Base-by-base conservation (phyloP, 2,797 vertebrate species). In the Coregonus sp. region DNA sequence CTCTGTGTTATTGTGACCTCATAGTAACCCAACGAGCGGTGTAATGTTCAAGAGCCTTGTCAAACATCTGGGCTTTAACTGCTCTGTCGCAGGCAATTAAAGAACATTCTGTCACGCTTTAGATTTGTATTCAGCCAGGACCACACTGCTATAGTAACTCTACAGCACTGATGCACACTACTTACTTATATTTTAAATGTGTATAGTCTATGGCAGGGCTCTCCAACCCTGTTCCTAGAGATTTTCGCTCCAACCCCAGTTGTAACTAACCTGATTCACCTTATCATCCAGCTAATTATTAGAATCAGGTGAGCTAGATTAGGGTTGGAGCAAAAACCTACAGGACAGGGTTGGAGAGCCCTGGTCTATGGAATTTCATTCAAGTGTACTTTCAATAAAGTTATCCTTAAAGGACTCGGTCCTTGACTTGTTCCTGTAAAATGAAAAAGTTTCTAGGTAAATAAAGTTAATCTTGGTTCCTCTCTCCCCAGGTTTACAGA, bases 21-120 rank as follows among this genome's bases (percentile, higher is more conserved):
- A 86, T 85, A 87, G 87, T 89, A 91, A 87, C 88, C 84, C 81
- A 84, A 80, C 75, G 82, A 89, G 85, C 82, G 84, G 88, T 90
- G 89, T 93, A 88, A 90, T 91, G 90, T 92, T 94, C 92, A 89
- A 89, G 91, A 85, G 89, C 89, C 92, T 92, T 94, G 96, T 95
- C 93, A 96, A 97, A 96, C 96, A 99, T 97, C 97, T 98, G 96
- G 97, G 94, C 91, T 96, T 97, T 97, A 98, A 98, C 94, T 96
- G 95, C 96, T 97, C 95, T 93, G 93, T 97, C 96, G 96, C 95
- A 96, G 93, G 95, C 96, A 96, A 97, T 98, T 98, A 97, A 94
- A 95, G 90, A 92, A 92, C 92, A 96, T 96, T 95, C 96, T 95
- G 96, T 96, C 94, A 94, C 94, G 92, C 94, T 94, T 97, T 97